These are phyloP conservation scores for Aegithalos caudatus DNA, from an alignment of 2,113 vertebrate species.

Conservation along the genomic window DNA sequence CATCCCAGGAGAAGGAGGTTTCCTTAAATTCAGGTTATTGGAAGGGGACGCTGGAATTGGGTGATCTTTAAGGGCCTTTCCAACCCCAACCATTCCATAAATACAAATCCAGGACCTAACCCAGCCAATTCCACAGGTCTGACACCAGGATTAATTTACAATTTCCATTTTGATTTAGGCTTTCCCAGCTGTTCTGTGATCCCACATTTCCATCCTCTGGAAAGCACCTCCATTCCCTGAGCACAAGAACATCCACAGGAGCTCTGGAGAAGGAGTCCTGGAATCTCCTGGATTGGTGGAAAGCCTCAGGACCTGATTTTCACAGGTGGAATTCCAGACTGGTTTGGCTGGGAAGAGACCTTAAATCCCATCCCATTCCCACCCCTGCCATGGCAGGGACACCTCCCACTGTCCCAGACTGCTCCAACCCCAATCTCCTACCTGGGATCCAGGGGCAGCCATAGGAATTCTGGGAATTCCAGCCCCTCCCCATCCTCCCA, in stretches of 20 bases:
- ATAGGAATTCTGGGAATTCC: not conserved
- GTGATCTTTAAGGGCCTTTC: not conserved
- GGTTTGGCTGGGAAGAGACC: too few relatives aligned
- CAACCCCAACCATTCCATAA: not conserved
- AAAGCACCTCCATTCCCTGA: not conserved
- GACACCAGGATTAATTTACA: not conserved
- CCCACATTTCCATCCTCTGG: not conserved
- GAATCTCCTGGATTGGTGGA: not conserved
- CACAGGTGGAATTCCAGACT: too few relatives aligned
- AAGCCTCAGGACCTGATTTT: too few relatives aligned
- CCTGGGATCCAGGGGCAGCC: too few relatives aligned
- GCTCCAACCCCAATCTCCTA: too few relatives aligned
- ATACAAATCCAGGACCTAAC: not conserved
- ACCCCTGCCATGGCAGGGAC: too few relatives aligned
- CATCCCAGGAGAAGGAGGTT: not conserved
- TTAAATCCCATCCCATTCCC: too few relatives aligned
- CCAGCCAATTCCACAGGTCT: accelerated
- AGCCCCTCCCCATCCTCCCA: too few relatives aligned
- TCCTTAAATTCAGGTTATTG: not conserved
- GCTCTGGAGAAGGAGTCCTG: not conserved
- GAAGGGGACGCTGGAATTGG: not conserved
- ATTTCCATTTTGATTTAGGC: not conserved
- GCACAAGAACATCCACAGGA: not conserved
- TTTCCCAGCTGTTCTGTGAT: not conserved
- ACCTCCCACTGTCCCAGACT: too few relatives aligned